A percentile compares a stretch with the other conserved stretches of the same genome.
Evolutionary conservation across 2,113 vertebrate species (phyloP).

Genomic region (Sylvicapra grimmia): DNA sequence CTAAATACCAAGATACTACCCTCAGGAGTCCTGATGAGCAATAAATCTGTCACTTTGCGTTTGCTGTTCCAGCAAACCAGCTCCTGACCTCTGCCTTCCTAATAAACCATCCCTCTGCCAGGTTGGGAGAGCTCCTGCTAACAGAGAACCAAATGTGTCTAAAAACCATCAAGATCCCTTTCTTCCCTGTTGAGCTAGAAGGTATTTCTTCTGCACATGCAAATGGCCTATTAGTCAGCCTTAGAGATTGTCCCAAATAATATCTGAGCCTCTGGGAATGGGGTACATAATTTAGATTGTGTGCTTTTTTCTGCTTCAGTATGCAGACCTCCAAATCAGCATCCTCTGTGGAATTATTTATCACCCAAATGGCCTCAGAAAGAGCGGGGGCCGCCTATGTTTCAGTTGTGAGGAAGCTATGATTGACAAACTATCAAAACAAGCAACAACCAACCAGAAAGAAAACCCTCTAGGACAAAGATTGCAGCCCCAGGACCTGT

Average conservation of each 20-base stretch:
- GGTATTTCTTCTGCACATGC: neutral
- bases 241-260: neutral
- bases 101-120: neutral
- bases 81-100: neutral
- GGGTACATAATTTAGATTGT: neutral
- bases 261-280: neutral
- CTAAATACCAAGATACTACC: constrained; percentile 60
- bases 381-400: neutral
- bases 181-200: neutral
- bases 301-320: neutral
- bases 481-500: neutral
- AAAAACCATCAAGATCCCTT: neutral
- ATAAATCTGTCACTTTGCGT: constrained; percentile 16
- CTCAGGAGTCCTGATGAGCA: constrained; percentile 36
- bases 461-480: neutral
- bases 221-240: neutral
- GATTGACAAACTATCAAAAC: neutral
- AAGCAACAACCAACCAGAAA: neutral
- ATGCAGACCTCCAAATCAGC: neutral
- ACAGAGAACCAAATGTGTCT: neutral
- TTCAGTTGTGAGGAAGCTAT: neutral
- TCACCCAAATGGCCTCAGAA: neutral
- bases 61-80: neutral
- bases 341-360: neutral
- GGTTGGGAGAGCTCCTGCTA: neutral